Evolutionary conservation across 92 coral and sea anemone genomes (phyloP), one percentile per base, ranked within the genome.

Genomic region (Micromussa lordhowensis): DNA sequence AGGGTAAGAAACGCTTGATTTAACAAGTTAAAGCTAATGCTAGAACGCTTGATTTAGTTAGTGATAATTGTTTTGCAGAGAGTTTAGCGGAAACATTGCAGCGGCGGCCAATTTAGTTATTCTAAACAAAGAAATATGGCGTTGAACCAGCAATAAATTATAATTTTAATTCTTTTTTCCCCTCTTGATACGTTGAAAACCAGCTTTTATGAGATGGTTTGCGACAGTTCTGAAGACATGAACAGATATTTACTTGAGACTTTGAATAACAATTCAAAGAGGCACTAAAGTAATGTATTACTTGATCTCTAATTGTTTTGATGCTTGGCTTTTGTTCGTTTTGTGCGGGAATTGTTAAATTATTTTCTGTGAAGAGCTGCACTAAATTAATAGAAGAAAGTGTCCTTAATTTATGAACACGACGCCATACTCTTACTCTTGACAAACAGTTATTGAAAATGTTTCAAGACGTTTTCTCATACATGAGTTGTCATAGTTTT

Each of bases 1-100:
- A 71, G 75, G 89, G 89, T 85, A 85, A 63, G 89, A 59, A 63
- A 85, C 76, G 75, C 83, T 76, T 85, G 51, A 85, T 85, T 85
- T 68, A 38, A 48, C 89, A 85, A 40, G 22, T 22, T 38, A 38
- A 76, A 38, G 75, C 38, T 35, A 40, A 16, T n/a, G 16, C n/a
- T 57, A 31, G 58, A 53, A 55, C 32, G 29, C 55, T 71, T 53
- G 59, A 84, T 29, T 8, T 29, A 24, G 55, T 71, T 12, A 3
- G 15, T 54, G 15, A 71, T 24, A 68, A 69, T 21, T 71, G 30
- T 73, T 73, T 53, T 19, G 40, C 36, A 24, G n/a, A 48, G 18
- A 70, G 10, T 49, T 30, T 40, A 15, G 35, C 17, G 7, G 77
- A 70, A 49, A 13, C 7, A 32, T 4, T 13, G 30, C 48, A 69